Evolutionary conservation across 2,888 invertebrate genomes (phyloP), one percentile per base, ranked within the genome.

Genomic region (Plemyria rubiginata): DNA sequence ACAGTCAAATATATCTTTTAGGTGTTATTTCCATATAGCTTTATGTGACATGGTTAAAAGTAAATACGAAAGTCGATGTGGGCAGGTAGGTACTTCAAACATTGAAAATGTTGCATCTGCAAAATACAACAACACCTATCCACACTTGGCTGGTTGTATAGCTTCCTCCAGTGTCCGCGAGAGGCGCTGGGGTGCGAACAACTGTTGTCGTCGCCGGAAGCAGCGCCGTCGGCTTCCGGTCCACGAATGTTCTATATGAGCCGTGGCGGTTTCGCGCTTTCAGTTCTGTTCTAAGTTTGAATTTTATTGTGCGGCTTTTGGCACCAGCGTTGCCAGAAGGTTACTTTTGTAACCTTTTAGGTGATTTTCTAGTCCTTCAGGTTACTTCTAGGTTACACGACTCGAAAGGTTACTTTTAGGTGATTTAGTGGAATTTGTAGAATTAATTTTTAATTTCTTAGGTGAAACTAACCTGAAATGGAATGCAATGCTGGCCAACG

Each of bases 151-250:
- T 61, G 56, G 77, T 81, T 56, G 56, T 62, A 51, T 59, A 56
- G 64, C 46, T 86, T 82, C 76, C 79, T 72, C 72, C 73, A 74
- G 79, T 82, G 88, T 84, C 90, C 90, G 83, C 85, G 64, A 84
- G 87, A 87, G 90, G 88, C 90, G 89, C 86, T 87, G 82, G 84
- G 81, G 87, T 83, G 90, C 87, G 87, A 89, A 88, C 88, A 87
- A 86, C 88, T 84, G 88, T 84, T 85, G 87, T 80, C 77, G 78
- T 76, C 80, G 75, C 85, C 89, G 92, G 92, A 92, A 87, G 84
- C 84, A 82, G 85, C 84, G 85, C 86, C 85, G 87, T 82, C 87
- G 82, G 80, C 85, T 85, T 92, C 92, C 92, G 90, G 86, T 77
- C 86, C 78, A 79, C 79, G 81, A 83, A 79, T 82, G 85, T 85